These are phyloP conservation scores for Pelusios castaneus DNA, from an alignment of 2,113 vertebrate genomes.

Conservation along the genomic window DNA sequence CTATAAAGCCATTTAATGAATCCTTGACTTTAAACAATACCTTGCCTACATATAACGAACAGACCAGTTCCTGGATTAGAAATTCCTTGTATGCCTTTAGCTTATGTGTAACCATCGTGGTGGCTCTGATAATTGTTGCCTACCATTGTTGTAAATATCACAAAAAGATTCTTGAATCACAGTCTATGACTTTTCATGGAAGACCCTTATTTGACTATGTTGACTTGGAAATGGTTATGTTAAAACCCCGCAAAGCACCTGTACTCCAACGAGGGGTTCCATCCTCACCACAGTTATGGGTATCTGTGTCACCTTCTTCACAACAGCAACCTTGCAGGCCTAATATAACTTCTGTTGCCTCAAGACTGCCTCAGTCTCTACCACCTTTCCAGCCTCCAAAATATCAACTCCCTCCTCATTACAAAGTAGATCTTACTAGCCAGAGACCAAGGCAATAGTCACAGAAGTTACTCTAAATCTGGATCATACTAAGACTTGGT, in stretches of 20 bases:
- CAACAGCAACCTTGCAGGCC: background rate
- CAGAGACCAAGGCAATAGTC: background rate
- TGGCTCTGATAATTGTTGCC: background rate
- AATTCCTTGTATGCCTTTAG: background rate
- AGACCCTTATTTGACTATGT: background rate
- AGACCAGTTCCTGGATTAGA: background rate
- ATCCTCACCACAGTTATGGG: background rate
- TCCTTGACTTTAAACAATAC: background rate
- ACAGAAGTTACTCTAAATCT: background rate
- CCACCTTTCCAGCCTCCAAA: constrained; percentile 7
- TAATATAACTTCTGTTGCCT: background rate
- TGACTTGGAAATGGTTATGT: constrained; percentile 16
- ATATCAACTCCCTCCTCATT: constrained; percentile 38
- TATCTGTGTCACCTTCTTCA: background rate
- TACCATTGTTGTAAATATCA: constrained; percentile 17
- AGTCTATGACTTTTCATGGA: background rate
- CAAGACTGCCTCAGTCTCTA: background rate
- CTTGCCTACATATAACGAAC: background rate
- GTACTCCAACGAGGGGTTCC: constrained; percentile 20
- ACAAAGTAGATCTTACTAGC: background rate
- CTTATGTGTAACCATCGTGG: constrained; percentile 10
- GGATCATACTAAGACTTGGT: background rate
- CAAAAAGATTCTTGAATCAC: background rate
- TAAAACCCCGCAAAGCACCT: constrained; percentile 27
- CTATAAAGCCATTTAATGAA: background rate